phyloP scores from a whole-genome alignment of 1,140 invertebrate species.

The Drosophila auraria region DNA sequence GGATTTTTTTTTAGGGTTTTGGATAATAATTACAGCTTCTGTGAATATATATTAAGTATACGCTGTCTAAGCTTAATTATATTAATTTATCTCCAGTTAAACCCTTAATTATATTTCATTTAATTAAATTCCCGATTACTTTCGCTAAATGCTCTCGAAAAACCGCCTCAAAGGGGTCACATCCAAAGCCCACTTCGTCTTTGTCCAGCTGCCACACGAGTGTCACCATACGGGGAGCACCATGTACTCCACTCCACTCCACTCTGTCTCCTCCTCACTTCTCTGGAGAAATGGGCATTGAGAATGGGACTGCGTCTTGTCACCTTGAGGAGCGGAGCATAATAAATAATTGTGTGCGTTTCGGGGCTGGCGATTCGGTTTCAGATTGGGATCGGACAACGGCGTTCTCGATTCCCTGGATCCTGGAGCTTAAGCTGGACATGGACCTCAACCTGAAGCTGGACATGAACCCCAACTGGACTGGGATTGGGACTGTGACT shows the following conservation, averaged over 20 bases:
- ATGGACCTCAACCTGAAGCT: background rate
- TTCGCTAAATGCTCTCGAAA: background rate
- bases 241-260: conserved; percentile 14
- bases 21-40: background rate
- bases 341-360: conserved; percentile 53
- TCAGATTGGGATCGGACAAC: conserved; percentile 74
- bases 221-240: conserved; percentile 15
- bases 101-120: background rate
- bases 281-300: conserved; percentile 1
- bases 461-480: conserved; percentile 7
- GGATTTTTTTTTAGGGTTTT: background rate
- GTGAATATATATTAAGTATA: background rate
- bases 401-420: conserved; percentile 20
- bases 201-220: conserved; percentile 12
- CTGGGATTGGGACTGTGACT: too few relatives aligned
- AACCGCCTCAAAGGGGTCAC: background rate
- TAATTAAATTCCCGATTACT: background rate
- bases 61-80: too few relatives aligned
- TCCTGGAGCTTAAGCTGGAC: background rate
- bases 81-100: background rate
- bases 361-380: conserved; percentile 28
- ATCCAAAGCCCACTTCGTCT: background rate
- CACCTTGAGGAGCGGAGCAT: conserved; percentile 28
- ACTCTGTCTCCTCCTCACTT: conserved; percentile 9
- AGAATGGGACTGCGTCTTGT: conserved; percentile 13